Conservation (phyloP, 2,797 vertebrate species). For the Petrocephalus sullivani region DNA sequence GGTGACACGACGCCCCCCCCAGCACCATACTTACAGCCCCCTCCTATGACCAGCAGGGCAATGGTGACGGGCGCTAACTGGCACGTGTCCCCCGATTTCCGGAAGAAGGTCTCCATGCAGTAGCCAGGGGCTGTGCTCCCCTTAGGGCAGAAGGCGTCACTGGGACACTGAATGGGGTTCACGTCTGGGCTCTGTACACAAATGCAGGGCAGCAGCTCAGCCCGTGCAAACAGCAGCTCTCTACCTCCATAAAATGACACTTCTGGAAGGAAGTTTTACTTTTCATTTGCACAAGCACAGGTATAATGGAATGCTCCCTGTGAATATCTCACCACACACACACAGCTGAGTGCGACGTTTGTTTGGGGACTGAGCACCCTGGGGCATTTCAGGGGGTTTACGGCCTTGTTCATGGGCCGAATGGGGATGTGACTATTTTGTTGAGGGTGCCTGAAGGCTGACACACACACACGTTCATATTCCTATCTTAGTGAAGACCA, state of each 20-base stretch:
- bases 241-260: not conserved
- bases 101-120: constrained; percentile 84
- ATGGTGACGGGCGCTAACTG: constrained; percentile 73
- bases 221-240: no score
- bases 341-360: not conserved
- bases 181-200: constrained; percentile 73
- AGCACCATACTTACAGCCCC: constrained; percentile 55
- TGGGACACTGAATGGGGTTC: constrained; percentile 72
- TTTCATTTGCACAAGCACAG: not conserved
- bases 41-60: constrained; percentile 66
- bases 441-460: not conserved
- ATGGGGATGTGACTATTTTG: not conserved
- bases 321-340: not conserved
- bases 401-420: not conserved
- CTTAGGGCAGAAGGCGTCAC: constrained; percentile 75
- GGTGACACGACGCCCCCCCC: not conserved
- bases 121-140: constrained; percentile 71
- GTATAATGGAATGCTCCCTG: not conserved
- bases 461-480: no score
- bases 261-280: not conserved
- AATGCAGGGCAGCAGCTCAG: not conserved
- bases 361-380: not conserved
- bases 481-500: no score
- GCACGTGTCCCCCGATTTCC: constrained; percentile 71
- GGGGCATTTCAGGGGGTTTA: not conserved